Conservation (phyloP, 2,113 vertebrate genomes). For the Trogon surrucura region DNA sequence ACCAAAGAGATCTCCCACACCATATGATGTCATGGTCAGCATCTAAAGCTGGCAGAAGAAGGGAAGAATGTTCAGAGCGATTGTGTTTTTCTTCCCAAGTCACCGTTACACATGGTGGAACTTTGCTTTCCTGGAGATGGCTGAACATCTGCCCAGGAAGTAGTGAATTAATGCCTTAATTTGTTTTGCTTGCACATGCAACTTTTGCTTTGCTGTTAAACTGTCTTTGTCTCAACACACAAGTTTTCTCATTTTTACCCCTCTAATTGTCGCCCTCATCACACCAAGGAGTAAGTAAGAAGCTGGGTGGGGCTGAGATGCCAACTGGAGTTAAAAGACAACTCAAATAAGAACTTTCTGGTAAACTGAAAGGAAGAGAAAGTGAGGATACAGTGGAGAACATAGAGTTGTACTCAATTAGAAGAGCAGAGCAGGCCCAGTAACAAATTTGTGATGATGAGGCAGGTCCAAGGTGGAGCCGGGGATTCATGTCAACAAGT, state of each 20-base stretch:
- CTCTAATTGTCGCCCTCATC: neutral
- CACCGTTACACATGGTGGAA: too few species aligned
- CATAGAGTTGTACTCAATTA: neutral
- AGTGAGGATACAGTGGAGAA: neutral
- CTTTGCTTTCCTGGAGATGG: too few species aligned
- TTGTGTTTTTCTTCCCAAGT: too few species aligned
- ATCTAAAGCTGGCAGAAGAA: too few species aligned
- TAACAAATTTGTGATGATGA: rapidly evolving
- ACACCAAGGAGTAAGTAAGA: neutral
- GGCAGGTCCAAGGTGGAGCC: neutral
- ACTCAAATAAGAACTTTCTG: neutral
- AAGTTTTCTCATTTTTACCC: neutral
- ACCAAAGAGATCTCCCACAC: neutral
- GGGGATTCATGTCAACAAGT: neutral
- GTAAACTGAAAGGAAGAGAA: neutral
- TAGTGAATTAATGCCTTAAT: too few species aligned
- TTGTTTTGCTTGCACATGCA: too few species aligned
- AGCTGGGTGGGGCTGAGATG: neutral
- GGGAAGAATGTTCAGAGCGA: too few species aligned
- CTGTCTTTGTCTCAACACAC: neutral
- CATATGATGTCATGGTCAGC: neutral
- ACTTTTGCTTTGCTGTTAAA: neutral
- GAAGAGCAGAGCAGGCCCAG: neutral
- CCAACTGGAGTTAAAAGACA: neutral
- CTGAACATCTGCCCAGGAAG: too few species aligned